Base-by-base conservation (phyloP, 2,888 invertebrate genomes). In the Andrena fulva region DNA sequence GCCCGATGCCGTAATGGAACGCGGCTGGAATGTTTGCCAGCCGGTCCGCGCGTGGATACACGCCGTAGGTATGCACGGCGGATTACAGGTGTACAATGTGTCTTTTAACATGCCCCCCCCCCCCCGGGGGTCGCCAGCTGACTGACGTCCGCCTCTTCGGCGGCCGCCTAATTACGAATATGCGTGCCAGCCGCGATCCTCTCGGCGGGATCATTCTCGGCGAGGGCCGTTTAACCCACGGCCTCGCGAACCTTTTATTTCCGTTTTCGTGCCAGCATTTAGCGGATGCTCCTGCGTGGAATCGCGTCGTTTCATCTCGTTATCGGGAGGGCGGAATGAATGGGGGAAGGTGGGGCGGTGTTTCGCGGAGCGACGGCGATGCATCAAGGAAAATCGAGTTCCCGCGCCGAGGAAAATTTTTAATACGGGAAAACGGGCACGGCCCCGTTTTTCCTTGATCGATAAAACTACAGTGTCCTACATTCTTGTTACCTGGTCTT, bases 1-100 rank as follows among this genome's bases (percentile, higher is more conserved):
- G n/a, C 31, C 52, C 81, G 81, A 80, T 81, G 69, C 48, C 69
- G 60, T 80, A 80, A 74, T 80, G 81, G 81, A 80, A 81, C 74
- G 81, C 74, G 69, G 31, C 20, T 60, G 80, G 69, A 69, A 80
- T 73, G 74, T 69, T 81, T 52, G 80, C 24, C 20, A 20, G 24
- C 20, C 27, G 24, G 56, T 24, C 24, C 27, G 12, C 56, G 24
- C 27, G 48, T 52, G 64, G 66, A 50, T 66, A 66, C 63, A 80
- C 67, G 31, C 27, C 7, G 31, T 48, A 29, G 69, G 69, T 66
- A 80, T 70, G 70, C 29, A 10, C 33, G 42, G 66, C 69, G 33
- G 72, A 56, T 79, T 35, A 48, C 67, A 16, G 42, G 31, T 64
- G 54, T 33, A 54, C 79, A 62, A 56, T 68, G 72, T 68, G 72